phyloP scores from a whole-genome alignment of 2,888 invertebrate species.

The Idaea straminata region DNA sequence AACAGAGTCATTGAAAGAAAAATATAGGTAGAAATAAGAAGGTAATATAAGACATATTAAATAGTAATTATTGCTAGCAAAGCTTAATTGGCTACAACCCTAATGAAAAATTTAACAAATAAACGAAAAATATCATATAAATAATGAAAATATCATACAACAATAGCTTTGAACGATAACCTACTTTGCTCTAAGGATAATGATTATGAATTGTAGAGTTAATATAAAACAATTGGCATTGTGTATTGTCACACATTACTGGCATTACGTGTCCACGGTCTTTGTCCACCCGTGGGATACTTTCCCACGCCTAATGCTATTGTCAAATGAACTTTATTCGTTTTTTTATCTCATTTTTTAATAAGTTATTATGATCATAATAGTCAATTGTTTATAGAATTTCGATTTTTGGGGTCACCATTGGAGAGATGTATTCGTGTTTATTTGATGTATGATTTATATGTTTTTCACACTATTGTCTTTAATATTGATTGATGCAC shows the following conservation, averaged over 20 bases:
- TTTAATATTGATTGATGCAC: background rate
- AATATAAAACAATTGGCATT: conserved; percentile 31
- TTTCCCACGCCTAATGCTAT: conserved; percentile 60
- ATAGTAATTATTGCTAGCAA: background rate
- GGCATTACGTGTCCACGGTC: conserved; percentile 34
- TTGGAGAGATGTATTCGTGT: conserved; percentile 17
- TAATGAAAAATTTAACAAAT: background rate
- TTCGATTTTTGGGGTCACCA: conserved; percentile 40
- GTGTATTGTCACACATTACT: conserved; percentile 28
- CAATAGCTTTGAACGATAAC: conserved; percentile 27
- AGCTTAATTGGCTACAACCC: background rate
- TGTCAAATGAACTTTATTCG: conserved; percentile 48
- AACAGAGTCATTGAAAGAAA: no score
- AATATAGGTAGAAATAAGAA: no score
- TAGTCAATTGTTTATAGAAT: conserved; percentile 73
- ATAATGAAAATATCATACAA: conserved; percentile 14
- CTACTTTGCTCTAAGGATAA: conserved; percentile 27
- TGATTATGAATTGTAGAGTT: conserved; percentile 27
- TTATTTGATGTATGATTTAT: conserved; percentile 22
- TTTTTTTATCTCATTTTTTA: conserved; percentile 66
- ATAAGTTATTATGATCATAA: conserved; percentile 69
- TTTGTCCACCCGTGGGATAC: conserved; percentile 60
- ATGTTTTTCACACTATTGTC: conserved; percentile 8
- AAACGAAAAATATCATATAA: conserved; percentile 13
- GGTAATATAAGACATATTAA: no score